Conservation (phyloP, 2,113 vertebrate species). For the Erinaceus europaeus region DNA sequence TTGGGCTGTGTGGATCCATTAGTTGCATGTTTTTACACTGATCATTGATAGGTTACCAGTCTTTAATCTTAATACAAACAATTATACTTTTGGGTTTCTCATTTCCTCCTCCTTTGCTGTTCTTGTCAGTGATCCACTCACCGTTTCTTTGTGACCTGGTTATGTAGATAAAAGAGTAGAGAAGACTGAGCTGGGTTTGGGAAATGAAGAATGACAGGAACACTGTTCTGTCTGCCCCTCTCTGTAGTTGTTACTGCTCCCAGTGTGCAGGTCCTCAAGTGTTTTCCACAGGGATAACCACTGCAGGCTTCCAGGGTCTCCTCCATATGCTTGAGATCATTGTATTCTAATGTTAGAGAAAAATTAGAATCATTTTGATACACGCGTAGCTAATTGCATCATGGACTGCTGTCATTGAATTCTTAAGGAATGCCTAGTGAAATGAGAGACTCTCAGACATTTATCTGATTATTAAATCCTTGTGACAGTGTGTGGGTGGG, state of each 20-base stretch:
- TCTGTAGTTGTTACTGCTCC: background rate
- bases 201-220: background rate
- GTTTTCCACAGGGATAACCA: background rate
- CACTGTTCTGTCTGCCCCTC: no score
- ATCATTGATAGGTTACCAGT: background rate
- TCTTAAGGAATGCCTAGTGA: background rate
- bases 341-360: background rate
- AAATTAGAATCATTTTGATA: background rate
- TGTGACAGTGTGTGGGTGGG: background rate
- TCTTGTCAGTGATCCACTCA: background rate
- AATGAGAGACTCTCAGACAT: background rate
- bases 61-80: background rate
- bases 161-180: background rate
- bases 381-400: background rate
- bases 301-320: background rate
- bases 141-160: background rate
- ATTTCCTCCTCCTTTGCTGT: background rate
- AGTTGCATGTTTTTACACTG: background rate
- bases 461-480: background rate
- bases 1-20: background rate
- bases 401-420: background rate
- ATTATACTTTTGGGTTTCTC: background rate
- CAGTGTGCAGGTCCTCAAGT: no score
- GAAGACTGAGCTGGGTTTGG: background rate
- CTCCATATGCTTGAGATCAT: background rate